Conservation (phyloP, 2,797 vertebrate species). For the Rhinella marina region DNA sequence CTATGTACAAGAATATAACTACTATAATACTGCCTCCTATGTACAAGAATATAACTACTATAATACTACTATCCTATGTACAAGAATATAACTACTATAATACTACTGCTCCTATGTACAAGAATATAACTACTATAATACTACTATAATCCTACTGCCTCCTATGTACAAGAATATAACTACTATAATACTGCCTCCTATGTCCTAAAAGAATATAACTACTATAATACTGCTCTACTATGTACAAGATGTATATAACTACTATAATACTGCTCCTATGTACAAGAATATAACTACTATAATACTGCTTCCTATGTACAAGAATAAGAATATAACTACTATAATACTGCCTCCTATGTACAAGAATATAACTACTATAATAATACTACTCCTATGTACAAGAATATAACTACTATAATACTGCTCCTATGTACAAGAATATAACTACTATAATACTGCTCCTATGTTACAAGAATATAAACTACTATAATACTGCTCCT, state of each 20-base stretch:
- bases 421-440: constrained; percentile 10
- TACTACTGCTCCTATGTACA: background rate
- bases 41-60: constrained; percentile 3
- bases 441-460: constrained; percentile 21
- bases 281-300: background rate
- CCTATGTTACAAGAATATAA: constrained; percentile 16
- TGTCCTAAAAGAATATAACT: background rate
- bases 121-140: constrained; percentile 5
- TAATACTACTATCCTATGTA: background rate
- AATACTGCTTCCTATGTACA: background rate
- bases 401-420: constrained; percentile 24
- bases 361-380: constrained; percentile 23
- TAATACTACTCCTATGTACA: constrained; percentile 13
- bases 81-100: background rate
- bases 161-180: constrained; percentile 2
- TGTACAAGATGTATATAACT: constrained; percentile 3
- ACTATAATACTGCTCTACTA: background rate
- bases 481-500: background rate
- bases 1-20: no score
- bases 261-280: background rate
- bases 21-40: no score
- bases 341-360: background rate
- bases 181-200: background rate
- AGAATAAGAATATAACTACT: constrained; percentile 1
- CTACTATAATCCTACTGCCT: background rate